These are phyloP conservation scores for Myotis brandtii DNA, from an alignment of 2,113 vertebrate genomes.

Conservation along the genomic window DNA sequence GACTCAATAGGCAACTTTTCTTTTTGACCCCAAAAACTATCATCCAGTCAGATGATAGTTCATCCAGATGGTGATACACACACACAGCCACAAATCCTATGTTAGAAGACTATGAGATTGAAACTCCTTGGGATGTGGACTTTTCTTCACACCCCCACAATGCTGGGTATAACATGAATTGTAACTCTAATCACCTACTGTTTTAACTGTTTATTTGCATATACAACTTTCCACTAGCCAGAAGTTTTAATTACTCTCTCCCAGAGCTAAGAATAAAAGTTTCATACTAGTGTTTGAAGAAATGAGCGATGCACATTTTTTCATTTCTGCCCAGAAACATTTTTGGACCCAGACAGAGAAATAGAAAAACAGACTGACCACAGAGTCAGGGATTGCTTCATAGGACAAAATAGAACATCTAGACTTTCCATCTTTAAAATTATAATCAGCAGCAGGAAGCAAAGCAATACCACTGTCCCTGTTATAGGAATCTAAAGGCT, in stretches of 20 bases:
- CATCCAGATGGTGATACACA: neutral
- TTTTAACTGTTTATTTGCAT: conserved; percentile 1
- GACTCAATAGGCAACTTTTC: neutral
- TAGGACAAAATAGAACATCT: conserved; percentile 51
- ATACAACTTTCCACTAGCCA: neutral
- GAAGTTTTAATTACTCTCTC: neutral
- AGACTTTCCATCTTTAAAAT: conserved; percentile 70
- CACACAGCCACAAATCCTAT: neutral
- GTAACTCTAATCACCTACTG: neutral
- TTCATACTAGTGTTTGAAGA: conserved; percentile 9
- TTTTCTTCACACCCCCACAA: neutral
- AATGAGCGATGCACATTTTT: neutral
- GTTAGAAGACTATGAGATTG: neutral
- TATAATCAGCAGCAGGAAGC: conserved; percentile 73
- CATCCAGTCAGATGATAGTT: neutral
- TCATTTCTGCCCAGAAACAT: neutral
- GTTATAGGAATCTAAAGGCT: conserved; percentile 77
- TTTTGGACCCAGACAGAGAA: conserved; percentile 39
- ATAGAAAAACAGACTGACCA: conserved; percentile 59
- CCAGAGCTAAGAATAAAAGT: conserved; percentile 5
- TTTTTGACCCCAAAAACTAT: neutral
- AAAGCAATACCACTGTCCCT: conserved; percentile 72
- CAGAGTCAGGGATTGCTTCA: conserved; percentile 65
- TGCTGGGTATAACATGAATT: neutral
- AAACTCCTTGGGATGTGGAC: neutral